These are phyloP conservation scores for Ruditapes philippinarum DNA, from an alignment of 1,140 invertebrate species.

Conservation along the genomic window DNA sequence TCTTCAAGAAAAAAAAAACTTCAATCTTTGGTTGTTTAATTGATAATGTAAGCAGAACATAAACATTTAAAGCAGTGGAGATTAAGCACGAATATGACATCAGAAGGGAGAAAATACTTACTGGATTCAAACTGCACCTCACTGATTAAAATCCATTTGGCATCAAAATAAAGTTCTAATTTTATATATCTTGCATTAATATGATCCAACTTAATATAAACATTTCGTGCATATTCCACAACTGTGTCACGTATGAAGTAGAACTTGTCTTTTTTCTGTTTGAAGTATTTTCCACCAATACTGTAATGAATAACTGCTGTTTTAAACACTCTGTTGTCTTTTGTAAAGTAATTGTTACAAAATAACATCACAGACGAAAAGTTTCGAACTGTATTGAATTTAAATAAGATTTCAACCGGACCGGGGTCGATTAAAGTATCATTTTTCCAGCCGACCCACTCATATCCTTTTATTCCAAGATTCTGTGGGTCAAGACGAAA, in stretches of 20 bases:
- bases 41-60: too few relatives aligned
- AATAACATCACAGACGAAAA: conserved; percentile 95
- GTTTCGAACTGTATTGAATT: conserved; percentile 95
- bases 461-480: conserved; percentile 91
- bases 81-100: too few relatives aligned
- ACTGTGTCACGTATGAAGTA: conserved; percentile 93
- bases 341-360: conserved; percentile 91
- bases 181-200: conserved; percentile 94
- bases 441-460: conserved; percentile 97
- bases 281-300: conserved; percentile 92
- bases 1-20: too few relatives aligned
- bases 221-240: conserved; percentile 94
- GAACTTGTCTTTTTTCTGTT: conserved; percentile 91
- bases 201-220: conserved; percentile 94
- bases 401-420: conserved; percentile 89
- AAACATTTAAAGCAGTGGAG: too few relatives aligned
- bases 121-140: conserved; percentile 90
- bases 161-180: conserved; percentile 93
- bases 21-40: too few relatives aligned
- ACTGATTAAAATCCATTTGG: conserved; percentile 96
- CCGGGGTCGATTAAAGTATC: conserved; percentile 88
- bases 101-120: conserved; percentile 78
- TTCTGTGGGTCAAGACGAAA: conserved; percentile 92
- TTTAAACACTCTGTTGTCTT: conserved; percentile 90
- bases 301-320: conserved; percentile 93